Percentiles rank a stretch among this genome's conserved stretches.
These are phyloP conservation scores for Manis javanica DNA, from an alignment of 2,797 vertebrate species.

Conservation along the genomic window DNA sequence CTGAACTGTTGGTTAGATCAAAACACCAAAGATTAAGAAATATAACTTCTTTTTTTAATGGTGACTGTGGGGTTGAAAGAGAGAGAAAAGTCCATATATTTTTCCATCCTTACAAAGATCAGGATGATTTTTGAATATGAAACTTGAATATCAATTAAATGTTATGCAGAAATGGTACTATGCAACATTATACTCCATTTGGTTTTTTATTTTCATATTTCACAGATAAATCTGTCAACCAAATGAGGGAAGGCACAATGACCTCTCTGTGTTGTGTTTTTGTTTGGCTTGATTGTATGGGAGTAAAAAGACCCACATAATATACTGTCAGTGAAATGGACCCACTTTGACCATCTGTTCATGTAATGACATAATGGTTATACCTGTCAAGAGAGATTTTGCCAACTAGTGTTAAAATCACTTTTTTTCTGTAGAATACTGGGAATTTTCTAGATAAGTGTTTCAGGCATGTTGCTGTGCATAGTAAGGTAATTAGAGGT, in stretches of 20 bases:
- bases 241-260: neutral
- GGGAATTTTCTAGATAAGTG: conserved; percentile 64
- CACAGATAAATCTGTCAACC: conserved; percentile 36
- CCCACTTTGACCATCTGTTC: conserved; percentile 76
- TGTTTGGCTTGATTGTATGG: conserved; percentile 64
- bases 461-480: conserved; percentile 70
- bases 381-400: conserved; percentile 61
- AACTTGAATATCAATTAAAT: conserved; percentile 31
- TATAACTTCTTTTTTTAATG: conserved; percentile 46
- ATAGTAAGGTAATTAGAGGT: conserved; percentile 73
- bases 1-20: neutral
- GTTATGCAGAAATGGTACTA: neutral
- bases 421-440: conserved; percentile 58
- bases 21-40: conserved; percentile 34
- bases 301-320: conserved; percentile 55
- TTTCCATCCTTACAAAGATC: conserved; percentile 30
- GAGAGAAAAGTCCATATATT: neutral
- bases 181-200: neutral
- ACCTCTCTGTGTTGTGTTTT: conserved; percentile 67
- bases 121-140: conserved; percentile 33
- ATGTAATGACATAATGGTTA: conserved; percentile 38
- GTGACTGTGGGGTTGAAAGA: neutral
- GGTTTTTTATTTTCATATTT: conserved; percentile 56
- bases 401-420: conserved; percentile 64
- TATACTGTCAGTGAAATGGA: conserved; percentile 72